Evolutionary conservation across 1,140 invertebrate species (phyloP).

Genomic region (Caenorhabditis remanei): DNA sequence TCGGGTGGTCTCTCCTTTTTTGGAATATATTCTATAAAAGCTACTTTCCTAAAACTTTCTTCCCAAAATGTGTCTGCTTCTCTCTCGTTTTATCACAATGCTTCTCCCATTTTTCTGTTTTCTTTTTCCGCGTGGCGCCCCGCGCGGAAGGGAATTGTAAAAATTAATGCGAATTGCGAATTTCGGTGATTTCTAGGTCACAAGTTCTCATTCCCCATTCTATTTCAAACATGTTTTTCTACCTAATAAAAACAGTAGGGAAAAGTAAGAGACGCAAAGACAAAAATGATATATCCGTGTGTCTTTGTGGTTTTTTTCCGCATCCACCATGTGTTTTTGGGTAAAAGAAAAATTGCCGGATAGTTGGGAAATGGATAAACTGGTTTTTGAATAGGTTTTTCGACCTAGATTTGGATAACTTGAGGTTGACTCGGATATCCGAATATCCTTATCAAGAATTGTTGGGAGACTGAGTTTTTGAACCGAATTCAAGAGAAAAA

Average conservation of each 20-base stretch:
- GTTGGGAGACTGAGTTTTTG: no score
- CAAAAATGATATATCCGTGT: slow-evolving; percentile 43
- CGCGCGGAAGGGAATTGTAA: slow-evolving; percentile 38
- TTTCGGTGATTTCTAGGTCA: slow-evolving; percentile 38
- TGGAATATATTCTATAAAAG: slow-evolving; percentile 18
- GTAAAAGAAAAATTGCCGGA: background rate
- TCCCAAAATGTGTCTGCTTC: background rate
- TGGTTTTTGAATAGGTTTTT: slow-evolving; percentile 3
- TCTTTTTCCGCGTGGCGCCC: slow-evolving; percentile 16
- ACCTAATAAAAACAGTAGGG: slow-evolving; percentile 17
- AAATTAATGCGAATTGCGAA: slow-evolving; percentile 46
- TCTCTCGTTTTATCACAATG: background rate
- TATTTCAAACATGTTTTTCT: slow-evolving; percentile 49
- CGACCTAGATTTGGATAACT: slow-evolving; percentile 15
- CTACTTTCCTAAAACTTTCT: slow-evolving; percentile 44
- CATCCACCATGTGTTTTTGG: background rate
- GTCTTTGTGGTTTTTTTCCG: background rate
- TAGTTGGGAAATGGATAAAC: background rate
- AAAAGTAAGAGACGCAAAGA: background rate
- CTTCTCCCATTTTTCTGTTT: background rate
- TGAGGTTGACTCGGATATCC: background rate
- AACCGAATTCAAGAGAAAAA: no score
- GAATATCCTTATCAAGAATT: no score
- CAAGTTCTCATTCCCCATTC: slow-evolving; percentile 1
- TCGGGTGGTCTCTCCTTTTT: background rate